These are phyloP conservation scores for Aphelocoma coerulescens DNA, from an alignment of 2,113 vertebrate genomes.

Conservation along the genomic window DNA sequence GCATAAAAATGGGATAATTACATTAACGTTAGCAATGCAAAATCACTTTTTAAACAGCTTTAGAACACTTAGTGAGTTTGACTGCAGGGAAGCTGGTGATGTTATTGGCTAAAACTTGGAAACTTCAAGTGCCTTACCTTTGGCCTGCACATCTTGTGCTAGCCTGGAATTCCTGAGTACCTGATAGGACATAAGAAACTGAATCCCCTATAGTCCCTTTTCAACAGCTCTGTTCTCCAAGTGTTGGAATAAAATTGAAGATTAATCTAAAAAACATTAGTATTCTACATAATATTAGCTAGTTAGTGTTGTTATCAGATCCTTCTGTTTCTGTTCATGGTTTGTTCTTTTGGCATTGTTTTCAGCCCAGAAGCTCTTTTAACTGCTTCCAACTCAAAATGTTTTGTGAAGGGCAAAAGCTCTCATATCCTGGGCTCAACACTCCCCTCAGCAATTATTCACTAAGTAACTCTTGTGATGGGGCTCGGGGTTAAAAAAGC, in stretches of 20 bases:
- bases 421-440: neutral
- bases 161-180: neutral
- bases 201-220: neutral
- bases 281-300: neutral
- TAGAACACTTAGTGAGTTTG: neutral
- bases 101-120: neutral
- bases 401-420: neutral
- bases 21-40: neutral
- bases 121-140: neutral
- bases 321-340: neutral
- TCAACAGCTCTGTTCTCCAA: neutral
- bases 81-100: neutral
- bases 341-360: neutral
- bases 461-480: neutral
- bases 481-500: neutral
- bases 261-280: neutral
- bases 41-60: neutral
- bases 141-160: neutral
- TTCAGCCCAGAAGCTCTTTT: neutral
- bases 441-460: neutral
- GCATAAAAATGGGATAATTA: neutral
- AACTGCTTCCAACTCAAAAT: neutral
- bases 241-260: neutral
- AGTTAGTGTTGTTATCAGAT: neutral
- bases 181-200: neutral